These are phyloP conservation scores for Mystacornis crossleyi DNA, from an alignment of 2,113 vertebrate genomes.

Conservation along the genomic window DNA sequence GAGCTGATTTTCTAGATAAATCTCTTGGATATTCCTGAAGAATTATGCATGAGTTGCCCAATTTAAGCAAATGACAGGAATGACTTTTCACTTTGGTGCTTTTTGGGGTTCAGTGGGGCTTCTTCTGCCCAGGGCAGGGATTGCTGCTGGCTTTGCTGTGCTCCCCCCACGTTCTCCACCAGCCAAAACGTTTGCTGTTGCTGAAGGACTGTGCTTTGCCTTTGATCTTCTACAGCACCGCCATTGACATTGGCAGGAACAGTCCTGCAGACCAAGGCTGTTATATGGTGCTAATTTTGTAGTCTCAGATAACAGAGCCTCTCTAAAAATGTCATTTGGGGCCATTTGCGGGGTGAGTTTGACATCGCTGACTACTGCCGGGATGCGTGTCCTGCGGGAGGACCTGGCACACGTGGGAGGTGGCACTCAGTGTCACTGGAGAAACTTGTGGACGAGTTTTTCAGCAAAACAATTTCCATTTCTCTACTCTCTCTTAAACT, in stretches of 20 bases:
- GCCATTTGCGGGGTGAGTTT: conserved; percentile 26
- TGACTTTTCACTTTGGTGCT: background rate
- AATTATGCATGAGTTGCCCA: background rate
- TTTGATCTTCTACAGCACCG: background rate
- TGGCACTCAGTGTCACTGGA: background rate
- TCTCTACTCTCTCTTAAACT: background rate
- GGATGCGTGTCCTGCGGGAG: background rate
- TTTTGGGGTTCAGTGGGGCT: background rate
- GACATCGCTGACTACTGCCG: background rate
- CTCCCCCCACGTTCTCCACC: background rate
- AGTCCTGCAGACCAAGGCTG: background rate
- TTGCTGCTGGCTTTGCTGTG: background rate
- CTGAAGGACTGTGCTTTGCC: background rate
- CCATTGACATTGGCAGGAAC: conserved; percentile 25
- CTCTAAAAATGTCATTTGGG: conserved; percentile 40
- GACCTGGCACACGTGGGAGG: background rate
- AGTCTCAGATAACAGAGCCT: conserved; percentile 33
- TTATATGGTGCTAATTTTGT: conserved; percentile 39
- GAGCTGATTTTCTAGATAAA: background rate
- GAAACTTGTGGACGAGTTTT: background rate
- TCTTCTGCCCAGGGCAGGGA: background rate
- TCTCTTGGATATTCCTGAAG: background rate
- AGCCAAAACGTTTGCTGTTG: background rate
- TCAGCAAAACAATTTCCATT: background rate
- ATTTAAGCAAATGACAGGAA: background rate